Evolutionary conservation across 1,140 invertebrate genomes (phyloP).

Genomic region (Ostrea edulis): DNA sequence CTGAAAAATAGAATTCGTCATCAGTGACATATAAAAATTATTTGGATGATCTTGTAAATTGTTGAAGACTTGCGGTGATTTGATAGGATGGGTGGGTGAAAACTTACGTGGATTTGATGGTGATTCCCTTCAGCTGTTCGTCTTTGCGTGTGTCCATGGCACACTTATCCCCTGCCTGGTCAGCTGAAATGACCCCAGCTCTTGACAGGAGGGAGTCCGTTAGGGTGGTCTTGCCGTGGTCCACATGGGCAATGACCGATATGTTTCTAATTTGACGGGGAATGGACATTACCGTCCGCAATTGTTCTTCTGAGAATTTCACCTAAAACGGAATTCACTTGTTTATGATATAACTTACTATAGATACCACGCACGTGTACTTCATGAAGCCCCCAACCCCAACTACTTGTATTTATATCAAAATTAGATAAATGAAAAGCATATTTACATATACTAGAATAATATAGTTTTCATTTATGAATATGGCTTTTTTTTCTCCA

Average conservation of each 20-base stretch:
- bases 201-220: conserved; percentile 99
- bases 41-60: background rate
- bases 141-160: conserved; percentile 99
- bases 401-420: too few species aligned
- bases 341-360: background rate
- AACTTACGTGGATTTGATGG: conserved; percentile 99
- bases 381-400: background rate
- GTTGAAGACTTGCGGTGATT: too few species aligned
- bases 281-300: conserved; percentile 64
- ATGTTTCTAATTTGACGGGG: conserved; percentile 93
- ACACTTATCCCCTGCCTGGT: conserved; percentile 98
- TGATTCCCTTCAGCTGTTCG: conserved; percentile 99
- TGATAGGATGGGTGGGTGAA: background rate
- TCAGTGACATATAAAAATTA: background rate
- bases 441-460: too few species aligned
- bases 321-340: conserved; percentile 56
- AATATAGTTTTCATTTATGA: too few species aligned
- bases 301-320: conserved; percentile 65
- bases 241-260: conserved; percentile 99
- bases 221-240: conserved; percentile 99
- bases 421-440: too few species aligned
- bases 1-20: conserved; percentile 80
- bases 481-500: background rate
- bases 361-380: background rate
- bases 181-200: conserved; percentile 98